These are phyloP conservation scores for Timema cristinae DNA, from an alignment of 2,888 invertebrate genomes.

Conservation along the genomic window DNA sequence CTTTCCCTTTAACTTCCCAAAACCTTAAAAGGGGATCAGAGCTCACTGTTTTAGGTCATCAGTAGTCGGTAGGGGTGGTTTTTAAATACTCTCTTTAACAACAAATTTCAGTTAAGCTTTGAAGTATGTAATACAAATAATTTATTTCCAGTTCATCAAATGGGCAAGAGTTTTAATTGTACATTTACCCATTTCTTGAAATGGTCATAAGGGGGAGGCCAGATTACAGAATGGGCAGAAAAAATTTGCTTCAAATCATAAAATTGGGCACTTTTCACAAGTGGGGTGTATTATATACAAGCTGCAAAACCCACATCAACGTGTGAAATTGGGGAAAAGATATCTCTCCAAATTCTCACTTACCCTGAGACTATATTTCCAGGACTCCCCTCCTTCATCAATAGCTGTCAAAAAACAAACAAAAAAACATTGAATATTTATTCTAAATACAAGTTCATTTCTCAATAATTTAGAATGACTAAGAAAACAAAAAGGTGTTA, in stretches of 20 bases:
- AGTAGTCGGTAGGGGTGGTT: no score
- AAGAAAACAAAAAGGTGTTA: conserved; percentile 18
- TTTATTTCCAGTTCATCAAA: no score
- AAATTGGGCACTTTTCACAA: conserved; percentile 18
- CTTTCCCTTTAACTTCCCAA: no score
- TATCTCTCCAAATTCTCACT: conserved; percentile 38
- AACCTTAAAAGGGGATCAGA: no score
- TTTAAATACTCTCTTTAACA: no score
- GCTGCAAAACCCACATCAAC: neutral
- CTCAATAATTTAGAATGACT: conserved; percentile 5
- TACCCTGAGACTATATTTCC: conserved; percentile 87
- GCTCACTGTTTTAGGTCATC: no score
- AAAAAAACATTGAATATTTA: conserved; percentile 20
- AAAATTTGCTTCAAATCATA: no score
- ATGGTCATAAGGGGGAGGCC: no score
- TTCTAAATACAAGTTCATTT: conserved; percentile 9
- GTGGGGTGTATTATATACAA: neutral
- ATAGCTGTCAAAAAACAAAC: conserved; percentile 49
- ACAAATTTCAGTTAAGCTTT: no score
- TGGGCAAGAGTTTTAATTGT: no score
- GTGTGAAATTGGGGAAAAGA: neutral
- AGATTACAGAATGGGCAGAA: neutral
- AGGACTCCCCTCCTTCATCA: conserved; percentile 87
- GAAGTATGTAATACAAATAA: no score
- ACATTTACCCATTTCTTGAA: no score